Evolutionary conservation across 1,140 invertebrate species (phyloP).

Genomic region (Euglossa dilemma): DNA sequence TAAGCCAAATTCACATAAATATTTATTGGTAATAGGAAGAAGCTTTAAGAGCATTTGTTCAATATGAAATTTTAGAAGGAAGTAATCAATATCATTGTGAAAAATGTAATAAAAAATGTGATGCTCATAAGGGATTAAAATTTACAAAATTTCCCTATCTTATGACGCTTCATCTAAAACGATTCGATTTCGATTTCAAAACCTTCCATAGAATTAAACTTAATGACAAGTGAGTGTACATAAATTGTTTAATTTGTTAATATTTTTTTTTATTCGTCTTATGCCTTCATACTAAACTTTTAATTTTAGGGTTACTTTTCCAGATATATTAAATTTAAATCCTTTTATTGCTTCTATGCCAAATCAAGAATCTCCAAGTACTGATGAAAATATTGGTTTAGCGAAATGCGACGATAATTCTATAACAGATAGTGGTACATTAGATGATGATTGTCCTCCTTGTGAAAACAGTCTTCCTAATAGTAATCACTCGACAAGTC

Average conservation of each 20-base stretch:
- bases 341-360: constrained; percentile 84
- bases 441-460: constrained; percentile 86
- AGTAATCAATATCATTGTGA: constrained; percentile 96
- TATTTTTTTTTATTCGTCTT: neutral
- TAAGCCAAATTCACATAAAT: constrained; percentile 9
- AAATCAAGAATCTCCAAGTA: constrained; percentile 76
- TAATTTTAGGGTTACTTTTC: constrained; percentile 90
- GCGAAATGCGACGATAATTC: constrained; percentile 86
- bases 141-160: constrained; percentile 95
- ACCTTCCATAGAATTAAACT: constrained; percentile 94
- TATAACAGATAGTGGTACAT: constrained; percentile 87
- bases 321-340: constrained; percentile 92
- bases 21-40: constrained; percentile 86
- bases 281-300: constrained; percentile 24
- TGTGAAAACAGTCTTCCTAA: constrained; percentile 76
- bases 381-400: constrained; percentile 79
- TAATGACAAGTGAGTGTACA: constrained; percentile 90
- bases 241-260: neutral
- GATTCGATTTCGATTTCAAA: constrained; percentile 95
- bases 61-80: constrained; percentile 92
- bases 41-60: constrained; percentile 92
- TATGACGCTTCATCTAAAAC: constrained; percentile 93
- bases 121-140: constrained; percentile 96
- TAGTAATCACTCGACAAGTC: constrained; percentile 72
- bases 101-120: constrained; percentile 93